Percentiles rank a stretch among this genome's conserved stretches.
These are phyloP conservation scores for Hippocampus comes DNA, from an alignment of 2,113 vertebrate species.

Conservation along the genomic window DNA sequence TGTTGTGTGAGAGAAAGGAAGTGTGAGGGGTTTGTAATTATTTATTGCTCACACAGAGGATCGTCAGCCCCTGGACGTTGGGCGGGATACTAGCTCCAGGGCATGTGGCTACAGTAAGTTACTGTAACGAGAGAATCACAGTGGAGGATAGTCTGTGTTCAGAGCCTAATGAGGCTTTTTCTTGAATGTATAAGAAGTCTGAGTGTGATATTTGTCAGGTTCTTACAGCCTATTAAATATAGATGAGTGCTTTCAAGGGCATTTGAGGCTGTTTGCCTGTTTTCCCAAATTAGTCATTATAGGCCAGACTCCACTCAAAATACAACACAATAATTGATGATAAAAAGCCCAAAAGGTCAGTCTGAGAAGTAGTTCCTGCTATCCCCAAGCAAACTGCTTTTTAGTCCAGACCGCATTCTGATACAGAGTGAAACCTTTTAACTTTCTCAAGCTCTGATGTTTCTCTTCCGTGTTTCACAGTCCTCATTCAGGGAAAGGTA, in stretches of 20 bases:
- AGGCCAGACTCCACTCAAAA: neutral
- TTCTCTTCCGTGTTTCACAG: neutral
- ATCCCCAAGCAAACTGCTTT: neutral
- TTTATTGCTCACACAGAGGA: slow-evolving; percentile 54
- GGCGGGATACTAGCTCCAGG: slow-evolving; percentile 49
- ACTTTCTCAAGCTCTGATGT: neutral
- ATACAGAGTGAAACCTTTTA: neutral
- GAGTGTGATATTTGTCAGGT: slow-evolving; percentile 17
- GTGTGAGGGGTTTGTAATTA: slow-evolving; percentile 48
- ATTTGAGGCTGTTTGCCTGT: neutral
- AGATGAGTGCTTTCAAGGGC: slow-evolving; percentile 1
- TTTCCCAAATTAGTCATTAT: neutral
- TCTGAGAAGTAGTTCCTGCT: neutral
- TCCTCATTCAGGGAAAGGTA: neutral
- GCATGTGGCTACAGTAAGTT: slow-evolving; percentile 40
- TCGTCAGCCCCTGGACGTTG: slow-evolving; percentile 54
- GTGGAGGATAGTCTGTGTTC: slow-evolving; percentile 30
- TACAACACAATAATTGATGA: neutral
- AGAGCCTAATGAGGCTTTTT: slow-evolving; percentile 24
- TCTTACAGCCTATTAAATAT: slow-evolving; percentile 9
- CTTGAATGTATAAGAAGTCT: slow-evolving; percentile 3
- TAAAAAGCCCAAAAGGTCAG: neutral
- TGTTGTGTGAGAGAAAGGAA: slow-evolving; percentile 35
- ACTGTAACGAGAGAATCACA: slow-evolving; percentile 29
- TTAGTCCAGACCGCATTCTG: neutral